These are phyloP conservation scores for Fulmarus glacialis DNA, from an alignment of 2,113 vertebrate genomes.

Conservation along the genomic window DNA sequence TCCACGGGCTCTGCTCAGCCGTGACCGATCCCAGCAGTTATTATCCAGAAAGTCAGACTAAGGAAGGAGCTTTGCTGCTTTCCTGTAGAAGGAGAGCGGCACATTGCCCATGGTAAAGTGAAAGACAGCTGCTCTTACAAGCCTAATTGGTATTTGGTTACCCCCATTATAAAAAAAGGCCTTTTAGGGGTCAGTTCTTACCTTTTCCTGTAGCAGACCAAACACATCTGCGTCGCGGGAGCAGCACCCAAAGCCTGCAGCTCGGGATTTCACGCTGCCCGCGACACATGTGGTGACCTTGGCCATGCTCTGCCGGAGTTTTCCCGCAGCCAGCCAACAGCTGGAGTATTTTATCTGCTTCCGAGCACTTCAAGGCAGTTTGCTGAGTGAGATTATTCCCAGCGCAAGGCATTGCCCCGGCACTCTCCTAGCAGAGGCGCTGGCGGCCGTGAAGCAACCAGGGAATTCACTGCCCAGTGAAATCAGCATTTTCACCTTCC, in stretches of 20 bases:
- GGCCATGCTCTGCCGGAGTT: rapidly evolving
- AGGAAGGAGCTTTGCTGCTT: background rate
- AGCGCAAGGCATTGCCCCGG: rapidly evolving
- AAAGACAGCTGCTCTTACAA: background rate
- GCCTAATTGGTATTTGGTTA: rapidly evolving
- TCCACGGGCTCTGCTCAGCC: background rate
- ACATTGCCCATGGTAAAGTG: rapidly evolving
- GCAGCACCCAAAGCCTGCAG: background rate
- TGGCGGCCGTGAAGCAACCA: rapidly evolving
- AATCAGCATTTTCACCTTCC: background rate
- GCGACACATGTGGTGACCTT: rapidly evolving
- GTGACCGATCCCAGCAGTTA: rapidly evolving
- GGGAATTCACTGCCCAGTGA: background rate
- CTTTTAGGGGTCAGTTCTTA: background rate
- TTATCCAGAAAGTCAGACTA: rapidly evolving
- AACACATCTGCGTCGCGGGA: background rate
- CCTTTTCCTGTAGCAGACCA: rapidly evolving
- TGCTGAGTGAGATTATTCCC: background rate
- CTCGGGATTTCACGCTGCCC: rapidly evolving
- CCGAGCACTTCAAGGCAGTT: background rate
- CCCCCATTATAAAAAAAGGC: too few species aligned
- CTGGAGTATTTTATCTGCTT: background rate
- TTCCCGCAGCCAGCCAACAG: background rate
- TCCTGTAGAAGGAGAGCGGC: rapidly evolving
- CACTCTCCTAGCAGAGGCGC: background rate